phyloP scores from a whole-genome alignment of 1,140 invertebrate genomes.

The Trichogramma pretiosum region DNA sequence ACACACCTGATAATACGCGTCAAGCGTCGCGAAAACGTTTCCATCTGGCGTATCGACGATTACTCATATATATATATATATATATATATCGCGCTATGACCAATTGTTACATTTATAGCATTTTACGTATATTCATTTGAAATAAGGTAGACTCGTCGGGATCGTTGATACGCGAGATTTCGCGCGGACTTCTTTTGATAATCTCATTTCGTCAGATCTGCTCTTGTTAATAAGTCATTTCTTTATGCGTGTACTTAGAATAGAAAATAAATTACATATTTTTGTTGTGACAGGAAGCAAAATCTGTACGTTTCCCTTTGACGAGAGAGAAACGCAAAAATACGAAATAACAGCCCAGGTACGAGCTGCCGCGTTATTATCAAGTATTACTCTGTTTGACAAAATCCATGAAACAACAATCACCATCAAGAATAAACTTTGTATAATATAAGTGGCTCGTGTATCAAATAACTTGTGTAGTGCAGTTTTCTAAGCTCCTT shows the following conservation, averaged over 20 bases:
- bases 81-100: background rate
- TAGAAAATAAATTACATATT: too few species aligned
- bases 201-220: slow-evolving; percentile 13
- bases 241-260: too few species aligned
- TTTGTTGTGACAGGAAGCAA: slow-evolving; percentile 16
- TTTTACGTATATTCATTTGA: too few species aligned
- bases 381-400: too few species aligned
- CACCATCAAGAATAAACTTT: too few species aligned
- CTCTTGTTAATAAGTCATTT: too few species aligned
- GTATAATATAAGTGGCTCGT: too few species aligned
- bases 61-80: background rate
- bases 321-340: slow-evolving; percentile 10
- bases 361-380: too few species aligned
- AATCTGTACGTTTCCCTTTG: slow-evolving; percentile 5
- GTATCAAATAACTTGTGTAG: too few species aligned
- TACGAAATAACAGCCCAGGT: slow-evolving; percentile 12
- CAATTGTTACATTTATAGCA: background rate
- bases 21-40: slow-evolving; percentile 6
- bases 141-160: background rate
- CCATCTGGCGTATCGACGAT: slow-evolving; percentile 13
- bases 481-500: too few species aligned
- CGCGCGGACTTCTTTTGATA: slow-evolving; percentile 5
- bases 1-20: slow-evolving; percentile 15
- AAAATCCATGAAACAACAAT: slow-evolving; percentile 4
- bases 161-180: slow-evolving; percentile 12